phyloP scores from a whole-genome alignment of 2,797 vertebrate genomes.

The Enteromius paludinosus region DNA sequence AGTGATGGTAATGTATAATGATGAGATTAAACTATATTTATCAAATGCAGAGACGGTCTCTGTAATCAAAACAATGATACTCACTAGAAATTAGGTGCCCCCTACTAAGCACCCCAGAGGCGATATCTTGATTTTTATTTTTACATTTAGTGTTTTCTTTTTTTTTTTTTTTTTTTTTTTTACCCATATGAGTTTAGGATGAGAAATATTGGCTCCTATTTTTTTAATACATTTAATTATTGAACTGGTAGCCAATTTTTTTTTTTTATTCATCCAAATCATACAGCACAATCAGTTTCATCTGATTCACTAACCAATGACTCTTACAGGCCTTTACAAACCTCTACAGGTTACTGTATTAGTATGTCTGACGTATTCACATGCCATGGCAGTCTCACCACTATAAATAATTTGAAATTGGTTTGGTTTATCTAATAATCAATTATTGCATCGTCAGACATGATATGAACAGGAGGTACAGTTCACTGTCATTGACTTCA shows the following conservation, averaged over 20 bases:
- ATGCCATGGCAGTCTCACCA: neutral
- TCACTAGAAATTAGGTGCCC: no score
- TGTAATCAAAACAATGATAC: no score
- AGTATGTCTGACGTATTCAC: neutral
- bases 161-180: neutral
- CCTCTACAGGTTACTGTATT: neutral
- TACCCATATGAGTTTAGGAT: neutral
- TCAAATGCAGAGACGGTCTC: no score
- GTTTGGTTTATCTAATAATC: conserved; percentile 9
- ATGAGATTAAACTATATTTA: no score
- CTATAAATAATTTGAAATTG: conserved; percentile 29
- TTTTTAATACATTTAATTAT: neutral
- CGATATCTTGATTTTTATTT: neutral
- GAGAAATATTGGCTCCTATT: neutral
- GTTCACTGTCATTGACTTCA: conserved; percentile 21
- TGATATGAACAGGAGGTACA: neutral
- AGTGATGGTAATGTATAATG: no score
- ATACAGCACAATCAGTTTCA: neutral
- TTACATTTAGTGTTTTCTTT: neutral
- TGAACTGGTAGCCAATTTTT: neutral
- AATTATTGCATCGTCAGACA: conserved; percentile 13
- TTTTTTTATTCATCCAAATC: neutral
- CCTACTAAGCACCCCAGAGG: no score
- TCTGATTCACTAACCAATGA: neutral
- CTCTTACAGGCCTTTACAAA: neutral